Conservation (phyloP, 1,140 invertebrate species). For the Microplitis mediator region DNA sequence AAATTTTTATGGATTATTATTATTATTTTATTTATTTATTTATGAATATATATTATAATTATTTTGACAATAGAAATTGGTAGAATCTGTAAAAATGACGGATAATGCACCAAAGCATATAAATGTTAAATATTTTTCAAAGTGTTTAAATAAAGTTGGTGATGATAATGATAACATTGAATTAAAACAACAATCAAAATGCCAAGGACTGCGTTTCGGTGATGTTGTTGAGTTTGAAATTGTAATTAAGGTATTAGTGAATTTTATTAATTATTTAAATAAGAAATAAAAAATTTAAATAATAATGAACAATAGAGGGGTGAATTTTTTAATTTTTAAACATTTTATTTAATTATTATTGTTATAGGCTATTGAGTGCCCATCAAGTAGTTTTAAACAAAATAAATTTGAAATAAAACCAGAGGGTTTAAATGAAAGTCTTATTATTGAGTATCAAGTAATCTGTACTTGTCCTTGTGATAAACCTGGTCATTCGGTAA, state of each 20-base stretch:
- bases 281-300: too few relatives aligned
- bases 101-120: slow-evolving; percentile 66
- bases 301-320: too few relatives aligned
- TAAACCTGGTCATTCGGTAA: slow-evolving; percentile 58
- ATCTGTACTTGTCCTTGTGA: slow-evolving; percentile 79
- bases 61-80: slow-evolving; percentile 46
- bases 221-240: slow-evolving; percentile 61
- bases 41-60: slow-evolving; percentile 1
- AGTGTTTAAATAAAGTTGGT: slow-evolving; percentile 61
- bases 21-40: not conserved
- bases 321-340: not conserved
- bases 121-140: slow-evolving; percentile 68
- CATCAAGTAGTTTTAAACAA: slow-evolving; percentile 67
- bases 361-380: slow-evolving; percentile 63
- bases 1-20: slow-evolving; percentile 34
- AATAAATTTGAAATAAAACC: slow-evolving; percentile 74
- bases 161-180: slow-evolving; percentile 17
- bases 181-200: slow-evolving; percentile 57
- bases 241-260: slow-evolving; percentile 30
- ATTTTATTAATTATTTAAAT: too few relatives aligned
- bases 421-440: slow-evolving; percentile 75
- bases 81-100: slow-evolving; percentile 63
- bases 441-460: slow-evolving; percentile 74
- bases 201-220: slow-evolving; percentile 67
- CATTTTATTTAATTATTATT: slow-evolving; percentile 3